Evolutionary conservation across 2,888 invertebrate genomes (phyloP), one percentile per base, ranked within the genome.

Genomic region (Metacarcinus magister): DNA sequence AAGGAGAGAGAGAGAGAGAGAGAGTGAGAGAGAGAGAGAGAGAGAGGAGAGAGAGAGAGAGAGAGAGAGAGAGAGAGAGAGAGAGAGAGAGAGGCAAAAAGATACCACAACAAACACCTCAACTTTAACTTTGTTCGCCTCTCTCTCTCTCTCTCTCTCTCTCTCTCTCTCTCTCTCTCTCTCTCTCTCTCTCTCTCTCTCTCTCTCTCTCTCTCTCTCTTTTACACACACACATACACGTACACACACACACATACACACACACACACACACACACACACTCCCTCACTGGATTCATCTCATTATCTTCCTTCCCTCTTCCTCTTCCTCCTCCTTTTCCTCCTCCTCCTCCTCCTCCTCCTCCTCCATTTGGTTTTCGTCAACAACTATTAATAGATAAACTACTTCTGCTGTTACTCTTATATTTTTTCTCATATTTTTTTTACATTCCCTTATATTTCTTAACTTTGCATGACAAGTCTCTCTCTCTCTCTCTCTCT

Each of bases 401-500:
- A 10, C n/a, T 67, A n/a, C n/a, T 67, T 67, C n/a, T 19, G 19
- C 16, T 67, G 23, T 10, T 10, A n/a, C n/a, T 54, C 10, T 54
- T 13, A 54, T 67, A 23, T 54, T 54, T 54, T 54, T 54, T 54
- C 13, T 54, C 54, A 54, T 54, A 7, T 8, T 54, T 7, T 54
- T 13, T 54, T 8, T 8, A 8, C 54, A 54, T 7, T 10, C 10
- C 54, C 54, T 54, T 54, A 16, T 2, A 13, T 54, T 54, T 54
- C 16, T 54, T 54, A 2, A 54, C 16, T 54, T 16, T 54, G 16
- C 54, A 13, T 54, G 54, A 16, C 54, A 54, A 54, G 54, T 10
- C 82, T 82, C 82, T 82, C 82, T 82, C 82, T 82, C 82, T 82
- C 82, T 82, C 82, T 82, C 82, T 82, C 82, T 82, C 75, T 75